Base-by-base conservation (phyloP, 1,140 invertebrate genomes). In the Gerris buenoi region DNA sequence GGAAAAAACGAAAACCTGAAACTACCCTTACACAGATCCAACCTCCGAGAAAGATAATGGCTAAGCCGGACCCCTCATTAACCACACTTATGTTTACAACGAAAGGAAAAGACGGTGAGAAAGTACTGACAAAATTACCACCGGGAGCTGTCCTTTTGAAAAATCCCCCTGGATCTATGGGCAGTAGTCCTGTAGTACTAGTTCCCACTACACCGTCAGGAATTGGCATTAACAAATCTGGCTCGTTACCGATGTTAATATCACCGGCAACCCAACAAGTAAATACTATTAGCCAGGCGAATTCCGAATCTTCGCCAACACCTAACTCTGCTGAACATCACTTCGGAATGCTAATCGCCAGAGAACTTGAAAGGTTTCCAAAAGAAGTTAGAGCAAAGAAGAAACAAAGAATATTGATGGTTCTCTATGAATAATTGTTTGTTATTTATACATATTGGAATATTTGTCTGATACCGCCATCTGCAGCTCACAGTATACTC, bases 351-450 rank as follows among this genome's bases (percentile, higher is more conserved):
- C 26, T 57, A 13, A n/a, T 65, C 5, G 22, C 23, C 28, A 23
- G 58, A 25, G 27, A 25, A 65, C 25, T 58, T 25, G 3, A 65
- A 57, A 65, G 56, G 25, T 25, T 25, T 26, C 14, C 56, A 5
- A 58, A 57, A 46, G 25, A 58, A 58, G 46, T 58, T 26, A 58
- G 58, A 65, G 27, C 65, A 27, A 18, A 65, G 18, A 26, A 58
- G 23, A 27, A 14, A 58, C 22, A 57, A 65, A 33, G 46, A 57
- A 58, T 5, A 58, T 10, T 26, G 26, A 18, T 13, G 10, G 1
- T 2, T 13, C 28, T 65, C 25, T 65, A 26, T 58, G 18, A 25
- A n/a, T n/a, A n/a, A n/a, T n/a, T n/a, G n/a, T n/a, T n/a, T n/a
- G n/a, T n/a, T n/a, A n/a, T n/a, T n/a, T n/a, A n/a, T n/a, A n/a